Evolutionary conservation across 1,140 invertebrate genomes (phyloP).

Genomic region (Megalopta genalis): DNA sequence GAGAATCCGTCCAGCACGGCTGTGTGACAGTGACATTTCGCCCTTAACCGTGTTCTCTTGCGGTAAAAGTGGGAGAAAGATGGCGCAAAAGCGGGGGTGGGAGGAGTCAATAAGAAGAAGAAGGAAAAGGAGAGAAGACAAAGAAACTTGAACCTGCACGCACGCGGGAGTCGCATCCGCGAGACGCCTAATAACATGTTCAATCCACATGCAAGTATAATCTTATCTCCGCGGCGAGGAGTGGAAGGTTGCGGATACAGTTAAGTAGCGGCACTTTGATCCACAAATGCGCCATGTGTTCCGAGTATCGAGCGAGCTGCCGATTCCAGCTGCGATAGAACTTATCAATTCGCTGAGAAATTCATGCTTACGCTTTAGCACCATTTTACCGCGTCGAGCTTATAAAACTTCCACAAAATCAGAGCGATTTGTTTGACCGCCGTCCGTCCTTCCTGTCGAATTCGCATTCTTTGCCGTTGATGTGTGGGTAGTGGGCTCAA

Average conservation of each 20-base stretch:
- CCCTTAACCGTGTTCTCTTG: neutral
- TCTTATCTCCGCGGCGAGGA: slow-evolving; percentile 10
- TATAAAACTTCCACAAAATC: too few relatives aligned
- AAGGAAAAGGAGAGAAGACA: neutral
- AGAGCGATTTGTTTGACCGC: too few relatives aligned
- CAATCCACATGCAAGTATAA: neutral
- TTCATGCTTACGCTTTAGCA: too few relatives aligned
- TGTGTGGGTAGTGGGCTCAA: too few relatives aligned
- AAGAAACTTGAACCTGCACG: neutral
- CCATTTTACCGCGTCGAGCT: too few relatives aligned
- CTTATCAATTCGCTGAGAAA: neutral
- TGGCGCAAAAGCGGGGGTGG: neutral
- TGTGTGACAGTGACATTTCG: neutral
- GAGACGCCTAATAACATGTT: neutral
- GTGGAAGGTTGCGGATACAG: slow-evolving; percentile 30
- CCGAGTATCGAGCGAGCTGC: neutral
- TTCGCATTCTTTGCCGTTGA: too few relatives aligned
- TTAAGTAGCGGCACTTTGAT: slow-evolving; percentile 44
- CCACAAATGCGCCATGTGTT: slow-evolving; percentile 19
- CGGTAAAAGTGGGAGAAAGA: neutral
- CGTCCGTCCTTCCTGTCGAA: too few relatives aligned
- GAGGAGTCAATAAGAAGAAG: neutral
- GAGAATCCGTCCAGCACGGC: neutral
- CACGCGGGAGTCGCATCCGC: neutral
- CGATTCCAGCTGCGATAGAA: neutral